Conservation (phyloP, 2,797 vertebrate genomes). For the Eulemur rubriventer region DNA sequence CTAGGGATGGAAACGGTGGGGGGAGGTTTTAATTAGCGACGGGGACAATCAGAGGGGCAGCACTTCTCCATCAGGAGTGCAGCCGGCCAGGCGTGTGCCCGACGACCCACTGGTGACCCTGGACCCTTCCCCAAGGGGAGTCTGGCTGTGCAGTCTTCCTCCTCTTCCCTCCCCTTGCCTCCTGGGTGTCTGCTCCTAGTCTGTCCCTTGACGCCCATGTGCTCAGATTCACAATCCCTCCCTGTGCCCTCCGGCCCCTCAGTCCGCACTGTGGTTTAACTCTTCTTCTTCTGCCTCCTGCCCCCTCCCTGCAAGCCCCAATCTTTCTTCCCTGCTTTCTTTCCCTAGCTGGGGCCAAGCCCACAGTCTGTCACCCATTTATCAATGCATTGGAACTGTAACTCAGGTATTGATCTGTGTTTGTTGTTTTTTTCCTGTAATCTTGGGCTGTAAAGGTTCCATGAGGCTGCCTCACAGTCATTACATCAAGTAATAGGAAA, state of each 20-base stretch:
- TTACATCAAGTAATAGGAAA: conserved; percentile 82
- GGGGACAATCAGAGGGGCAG: neutral
- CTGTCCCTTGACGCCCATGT: neutral
- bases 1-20: neutral
- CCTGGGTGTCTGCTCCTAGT: fast-evolving
- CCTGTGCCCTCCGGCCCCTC: neutral
- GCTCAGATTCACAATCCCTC: neutral
- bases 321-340: neutral
- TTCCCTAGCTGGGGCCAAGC: conserved; percentile 11
- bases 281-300: neutral
- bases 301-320: neutral
- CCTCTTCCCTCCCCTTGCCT: neutral
- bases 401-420: conserved; percentile 69
- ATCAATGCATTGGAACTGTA: conserved; percentile 65
- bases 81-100: neutral
- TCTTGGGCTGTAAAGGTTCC: conserved; percentile 81
- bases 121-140: neutral
- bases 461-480: conserved; percentile 77
- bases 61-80: neutral
- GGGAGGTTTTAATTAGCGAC: neutral
- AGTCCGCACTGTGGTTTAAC: neutral
- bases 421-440: conserved; percentile 73
- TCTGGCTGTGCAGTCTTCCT: fast-evolving
- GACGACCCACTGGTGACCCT: fast-evolving
- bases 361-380: conserved; percentile 9